A percentile compares a stretch with the other conserved stretches of the same genome.
These are phyloP conservation scores for Hipparchia sbordonii DNA, from an alignment of 2,888 invertebrate genomes.

Conservation along the genomic window DNA sequence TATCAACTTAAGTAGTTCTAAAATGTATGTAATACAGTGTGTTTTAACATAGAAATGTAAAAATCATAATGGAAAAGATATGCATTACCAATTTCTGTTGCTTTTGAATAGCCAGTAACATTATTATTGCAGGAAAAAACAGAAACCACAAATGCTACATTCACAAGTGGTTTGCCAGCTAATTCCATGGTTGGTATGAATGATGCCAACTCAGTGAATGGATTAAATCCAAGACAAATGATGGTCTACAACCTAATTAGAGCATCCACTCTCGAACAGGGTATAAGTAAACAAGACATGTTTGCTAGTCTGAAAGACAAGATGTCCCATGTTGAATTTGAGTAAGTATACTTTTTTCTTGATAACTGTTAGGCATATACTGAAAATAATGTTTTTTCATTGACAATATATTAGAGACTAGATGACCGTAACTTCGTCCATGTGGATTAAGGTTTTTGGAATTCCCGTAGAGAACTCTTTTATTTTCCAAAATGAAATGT, in stretches of 20 bases:
- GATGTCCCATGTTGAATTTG: slow-evolving; percentile 75
- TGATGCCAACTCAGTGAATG: slow-evolving; percentile 67
- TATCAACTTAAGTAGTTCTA: no score
- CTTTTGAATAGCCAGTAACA: slow-evolving; percentile 1
- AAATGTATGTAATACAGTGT: no score
- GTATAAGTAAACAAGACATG: slow-evolving; percentile 78
- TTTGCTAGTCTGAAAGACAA: slow-evolving; percentile 67
- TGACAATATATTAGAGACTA: no score
- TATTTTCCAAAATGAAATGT: no score
- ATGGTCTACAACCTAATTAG: slow-evolving; percentile 76
- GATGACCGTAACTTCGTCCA: no score
- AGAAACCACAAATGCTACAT: slow-evolving; percentile 54
- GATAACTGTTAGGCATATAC: no score
- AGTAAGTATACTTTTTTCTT: slow-evolving; percentile 58
- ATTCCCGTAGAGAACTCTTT: no score
- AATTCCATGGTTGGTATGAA: slow-evolving; percentile 73
- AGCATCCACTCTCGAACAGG: slow-evolving; percentile 72
- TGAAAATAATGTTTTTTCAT: no score
- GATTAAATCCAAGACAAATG: slow-evolving; percentile 74
- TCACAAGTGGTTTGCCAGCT: slow-evolving; percentile 62
- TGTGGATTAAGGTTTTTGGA: no score
- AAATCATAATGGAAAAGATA: neutral
- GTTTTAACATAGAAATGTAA: no score
- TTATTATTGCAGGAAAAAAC: slow-evolving; percentile 60
- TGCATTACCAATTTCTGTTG: no score